A percentile compares a stretch with the other conserved stretches of the same genome.
Evolutionary conservation across 2,888 invertebrate genomes (phyloP).

Genomic region (Philonicus albiceps): DNA sequence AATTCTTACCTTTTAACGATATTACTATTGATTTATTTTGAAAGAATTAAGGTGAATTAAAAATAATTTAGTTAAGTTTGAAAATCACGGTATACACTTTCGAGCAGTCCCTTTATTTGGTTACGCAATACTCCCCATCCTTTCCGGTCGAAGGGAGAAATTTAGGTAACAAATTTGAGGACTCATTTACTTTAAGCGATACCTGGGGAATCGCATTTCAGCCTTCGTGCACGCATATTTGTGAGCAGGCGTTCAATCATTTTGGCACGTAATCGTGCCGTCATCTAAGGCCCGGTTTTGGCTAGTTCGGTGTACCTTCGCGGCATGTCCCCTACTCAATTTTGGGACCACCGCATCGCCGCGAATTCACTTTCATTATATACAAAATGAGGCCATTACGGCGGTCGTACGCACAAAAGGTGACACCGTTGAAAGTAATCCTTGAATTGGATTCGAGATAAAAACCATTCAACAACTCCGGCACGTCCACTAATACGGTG

Average conservation of each 20-base stretch:
- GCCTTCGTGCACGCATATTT: neutral
- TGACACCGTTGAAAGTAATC: constrained; percentile 37
- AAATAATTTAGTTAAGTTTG: too few species aligned
- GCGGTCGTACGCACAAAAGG: constrained; percentile 10
- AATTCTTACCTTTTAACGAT: too few species aligned
- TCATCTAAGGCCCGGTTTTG: neutral
- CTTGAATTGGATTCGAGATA: constrained; percentile 35
- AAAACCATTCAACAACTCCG: constrained; percentile 20
- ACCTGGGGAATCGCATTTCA: neutral
- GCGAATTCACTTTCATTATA: constrained; percentile 22
- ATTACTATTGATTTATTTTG: too few species aligned
- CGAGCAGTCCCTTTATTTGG: too few species aligned
- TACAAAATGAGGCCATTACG: neutral
- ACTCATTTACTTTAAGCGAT: neutral
- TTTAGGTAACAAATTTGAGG: neutral
- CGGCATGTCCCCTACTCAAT: neutral
- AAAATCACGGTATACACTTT: too few species aligned
- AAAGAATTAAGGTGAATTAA: too few species aligned
- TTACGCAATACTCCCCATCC: neutral
- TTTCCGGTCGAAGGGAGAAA: neutral
- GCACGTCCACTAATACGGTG: constrained; percentile 5
- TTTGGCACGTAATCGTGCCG: neutral
- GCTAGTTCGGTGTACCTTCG: neutral
- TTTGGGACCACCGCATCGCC: neutral
- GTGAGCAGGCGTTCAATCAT: neutral